phyloP scores from a whole-genome alignment of 2,113 vertebrate species.

The Gymnocephalus cernua region DNA sequence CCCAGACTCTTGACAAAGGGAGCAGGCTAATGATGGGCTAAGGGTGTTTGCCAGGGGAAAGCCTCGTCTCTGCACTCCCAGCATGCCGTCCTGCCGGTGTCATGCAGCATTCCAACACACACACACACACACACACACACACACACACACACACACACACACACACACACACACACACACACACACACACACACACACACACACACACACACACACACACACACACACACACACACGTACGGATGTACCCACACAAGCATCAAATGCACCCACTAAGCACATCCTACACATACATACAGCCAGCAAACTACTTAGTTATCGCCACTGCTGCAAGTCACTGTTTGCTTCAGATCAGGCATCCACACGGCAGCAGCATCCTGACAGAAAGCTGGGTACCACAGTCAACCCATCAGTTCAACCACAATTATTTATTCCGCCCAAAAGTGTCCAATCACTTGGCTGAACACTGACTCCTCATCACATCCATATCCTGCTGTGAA shows the following conservation, averaged over 20 bases:
- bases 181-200: no score
- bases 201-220: no score
- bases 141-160: no score
- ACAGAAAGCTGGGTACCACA: neutral
- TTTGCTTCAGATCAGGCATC: neutral
- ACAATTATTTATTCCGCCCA: neutral
- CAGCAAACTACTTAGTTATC: neutral
- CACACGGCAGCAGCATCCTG: conserved; percentile 12
- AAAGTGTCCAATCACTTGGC: neutral
- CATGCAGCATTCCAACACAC: neutral
- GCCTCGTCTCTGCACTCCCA: conserved; percentile 21
- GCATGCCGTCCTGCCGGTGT: conserved; percentile 12
- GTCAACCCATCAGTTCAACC: conserved; percentile 4
- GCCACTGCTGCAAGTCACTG: neutral
- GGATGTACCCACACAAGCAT: no score
- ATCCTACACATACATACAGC: neutral
- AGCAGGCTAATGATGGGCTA: conserved; percentile 54
- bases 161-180: no score
- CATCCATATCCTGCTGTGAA: neutral
- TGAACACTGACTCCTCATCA: conserved; percentile 4
- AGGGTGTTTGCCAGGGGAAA: neutral
- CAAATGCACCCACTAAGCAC: no score
- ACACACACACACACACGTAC: no score
- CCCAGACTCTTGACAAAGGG: conserved; percentile 29
- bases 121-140: no score